These are phyloP conservation scores for Sardinella longiceps DNA, from an alignment of 2,797 vertebrate genomes.

Conservation along the genomic window DNA sequence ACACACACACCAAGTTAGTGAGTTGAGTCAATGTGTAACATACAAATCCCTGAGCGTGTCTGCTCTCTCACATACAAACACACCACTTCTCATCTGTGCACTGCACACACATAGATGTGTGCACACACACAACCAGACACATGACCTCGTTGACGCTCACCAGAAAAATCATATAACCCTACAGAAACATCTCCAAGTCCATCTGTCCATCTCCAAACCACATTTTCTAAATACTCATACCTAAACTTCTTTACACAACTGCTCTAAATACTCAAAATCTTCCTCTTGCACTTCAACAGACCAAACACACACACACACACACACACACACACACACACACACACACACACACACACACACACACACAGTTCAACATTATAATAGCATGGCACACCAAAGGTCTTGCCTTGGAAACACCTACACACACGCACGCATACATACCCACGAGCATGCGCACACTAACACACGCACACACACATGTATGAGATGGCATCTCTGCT, in stretches of 20 bases:
- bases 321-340: not conserved
- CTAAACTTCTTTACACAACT: not conserved
- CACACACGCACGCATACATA: not conserved
- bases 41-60: not conserved
- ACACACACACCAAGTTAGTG: not conserved
- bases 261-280: too few relatives aligned
- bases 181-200: not conserved
- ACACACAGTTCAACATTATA: not conserved
- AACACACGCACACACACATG: constrained; percentile 9
- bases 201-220: not conserved
- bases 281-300: too few relatives aligned
- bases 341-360: constrained; percentile 2
- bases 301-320: too few relatives aligned
- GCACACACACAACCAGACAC: not conserved
- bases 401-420: not conserved
- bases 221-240: not conserved
- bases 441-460: not conserved
- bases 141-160: too few relatives aligned
- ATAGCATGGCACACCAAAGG: not conserved
- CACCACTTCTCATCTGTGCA: too few relatives aligned
- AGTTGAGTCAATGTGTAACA: not conserved
- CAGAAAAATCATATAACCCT: not conserved
- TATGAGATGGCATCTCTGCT: not conserved
- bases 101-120: not conserved
- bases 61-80: too few relatives aligned